Percentiles rank a stretch among this genome's conserved stretches.
phyloP scores from a whole-genome alignment of 2,888 invertebrate genomes.

The Pterostichus niger region DNA sequence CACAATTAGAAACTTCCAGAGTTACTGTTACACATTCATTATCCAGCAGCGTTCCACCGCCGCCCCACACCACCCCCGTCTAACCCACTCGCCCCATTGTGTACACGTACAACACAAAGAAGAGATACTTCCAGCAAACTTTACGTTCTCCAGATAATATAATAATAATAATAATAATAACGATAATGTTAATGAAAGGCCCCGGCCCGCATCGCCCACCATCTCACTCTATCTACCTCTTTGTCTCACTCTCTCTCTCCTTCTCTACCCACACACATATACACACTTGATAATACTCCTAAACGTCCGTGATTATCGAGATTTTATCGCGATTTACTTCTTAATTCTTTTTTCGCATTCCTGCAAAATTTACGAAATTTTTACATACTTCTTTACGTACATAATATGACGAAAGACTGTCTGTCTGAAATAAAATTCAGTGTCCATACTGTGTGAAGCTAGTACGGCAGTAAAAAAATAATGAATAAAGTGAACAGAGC shows the following conservation, averaged over 20 bases:
- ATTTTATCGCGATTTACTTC: no score
- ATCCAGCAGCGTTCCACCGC: constrained; percentile 32
- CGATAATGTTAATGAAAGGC: constrained; percentile 64
- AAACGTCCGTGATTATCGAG: background rate
- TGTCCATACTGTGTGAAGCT: no score
- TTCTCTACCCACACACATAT: background rate
- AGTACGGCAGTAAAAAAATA: no score
- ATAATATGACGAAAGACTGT: no score
- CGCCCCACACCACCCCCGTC: background rate
- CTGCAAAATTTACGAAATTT: no score
- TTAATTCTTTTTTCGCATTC: no score
- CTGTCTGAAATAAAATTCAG: no score
- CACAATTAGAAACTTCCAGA: constrained; percentile 66
- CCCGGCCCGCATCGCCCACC: constrained; percentile 30
- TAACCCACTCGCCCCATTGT: constrained; percentile 42
- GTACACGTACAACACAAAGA: constrained; percentile 63
- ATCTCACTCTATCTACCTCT: background rate
- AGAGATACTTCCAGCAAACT: constrained; percentile 63
- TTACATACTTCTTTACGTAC: no score
- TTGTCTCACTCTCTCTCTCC: background rate
- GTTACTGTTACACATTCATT: constrained; percentile 67
- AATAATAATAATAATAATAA: constrained; percentile 66
- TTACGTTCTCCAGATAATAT: constrained; percentile 65
- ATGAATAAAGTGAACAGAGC: no score
- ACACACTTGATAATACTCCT: background rate